phyloP scores from a whole-genome alignment of 2,888 invertebrate genomes.

The Pocota personata region DNA sequence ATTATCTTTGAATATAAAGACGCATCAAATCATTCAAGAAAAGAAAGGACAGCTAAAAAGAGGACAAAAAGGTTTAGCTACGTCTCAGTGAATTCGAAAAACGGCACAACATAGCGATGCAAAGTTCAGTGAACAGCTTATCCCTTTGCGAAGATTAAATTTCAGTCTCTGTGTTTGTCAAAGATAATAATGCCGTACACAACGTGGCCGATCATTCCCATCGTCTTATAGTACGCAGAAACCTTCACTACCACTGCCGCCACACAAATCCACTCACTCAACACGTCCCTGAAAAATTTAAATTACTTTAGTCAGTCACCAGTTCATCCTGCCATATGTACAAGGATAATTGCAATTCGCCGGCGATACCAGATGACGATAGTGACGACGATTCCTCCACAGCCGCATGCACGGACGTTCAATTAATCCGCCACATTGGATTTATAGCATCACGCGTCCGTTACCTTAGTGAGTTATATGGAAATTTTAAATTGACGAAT shows the following conservation, averaged over 20 bases:
- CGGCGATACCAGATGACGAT: constrained; percentile 70
- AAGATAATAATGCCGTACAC: constrained; percentile 55
- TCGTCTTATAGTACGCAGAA: constrained; percentile 47
- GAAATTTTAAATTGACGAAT: constrained; percentile 79
- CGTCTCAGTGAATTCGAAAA: constrained; percentile 18
- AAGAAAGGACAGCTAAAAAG: background rate
- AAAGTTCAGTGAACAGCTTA: constrained; percentile 53
- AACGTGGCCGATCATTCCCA: constrained; percentile 20
- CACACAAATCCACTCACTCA: background rate
- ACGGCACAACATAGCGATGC: constrained; percentile 24
- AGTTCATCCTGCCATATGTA: constrained; percentile 75
- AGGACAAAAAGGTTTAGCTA: background rate
- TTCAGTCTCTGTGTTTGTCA: background rate
- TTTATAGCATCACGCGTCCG: constrained; percentile 82
- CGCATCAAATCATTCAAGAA: constrained; percentile 41
- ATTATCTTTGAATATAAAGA: constrained; percentile 40
- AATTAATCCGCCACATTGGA: constrained; percentile 81
- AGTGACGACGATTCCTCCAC: constrained; percentile 70
- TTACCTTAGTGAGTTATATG: constrained; percentile 80
- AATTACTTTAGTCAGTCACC: constrained; percentile 43
- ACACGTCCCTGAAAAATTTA: constrained; percentile 32
- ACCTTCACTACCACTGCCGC: background rate
- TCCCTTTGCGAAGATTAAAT: constrained; percentile 27
- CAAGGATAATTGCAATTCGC: constrained; percentile 74
- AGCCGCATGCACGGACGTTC: constrained; percentile 79